A percentile compares a stretch with the other conserved stretches of the same genome.
Evolutionary conservation across 2,888 invertebrate species (phyloP).

Genomic region (Himalopsyche japonica): DNA sequence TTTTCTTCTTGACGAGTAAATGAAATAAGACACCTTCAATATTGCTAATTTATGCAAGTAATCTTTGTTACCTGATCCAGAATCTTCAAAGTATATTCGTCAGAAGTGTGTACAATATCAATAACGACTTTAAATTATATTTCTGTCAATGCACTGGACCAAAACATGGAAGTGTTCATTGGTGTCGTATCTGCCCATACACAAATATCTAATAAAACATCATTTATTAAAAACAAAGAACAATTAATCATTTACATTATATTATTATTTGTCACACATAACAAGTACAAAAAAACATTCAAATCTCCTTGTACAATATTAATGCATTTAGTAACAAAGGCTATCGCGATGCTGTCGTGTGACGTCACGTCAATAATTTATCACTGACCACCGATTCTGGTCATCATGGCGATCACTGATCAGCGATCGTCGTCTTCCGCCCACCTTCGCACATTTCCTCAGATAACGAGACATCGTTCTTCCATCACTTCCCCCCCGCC

Average conservation of each 20-base stretch:
- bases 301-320: neutral
- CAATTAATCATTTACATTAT: neutral
- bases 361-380: neutral
- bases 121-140: no score
- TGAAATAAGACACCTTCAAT: no score
- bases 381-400: neutral
- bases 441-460: neutral
- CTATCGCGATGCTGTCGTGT: neutral
- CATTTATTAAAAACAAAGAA: neutral
- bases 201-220: neutral
- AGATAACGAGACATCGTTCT: slow-evolving; percentile 34
- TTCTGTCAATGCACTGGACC: no score
- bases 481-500: slow-evolving; percentile 20
- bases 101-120: no score
- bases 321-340: neutral
- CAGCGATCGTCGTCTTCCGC: neutral
- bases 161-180: neutral
- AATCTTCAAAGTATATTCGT: no score
- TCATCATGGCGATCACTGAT: neutral
- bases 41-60: no score
- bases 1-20: no score
- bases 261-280: neutral
- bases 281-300: neutral
- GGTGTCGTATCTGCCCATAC: neutral
- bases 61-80: no score